phyloP scores from a whole-genome alignment of 2,113 vertebrate genomes.

The Odontesthes bonariensis region DNA sequence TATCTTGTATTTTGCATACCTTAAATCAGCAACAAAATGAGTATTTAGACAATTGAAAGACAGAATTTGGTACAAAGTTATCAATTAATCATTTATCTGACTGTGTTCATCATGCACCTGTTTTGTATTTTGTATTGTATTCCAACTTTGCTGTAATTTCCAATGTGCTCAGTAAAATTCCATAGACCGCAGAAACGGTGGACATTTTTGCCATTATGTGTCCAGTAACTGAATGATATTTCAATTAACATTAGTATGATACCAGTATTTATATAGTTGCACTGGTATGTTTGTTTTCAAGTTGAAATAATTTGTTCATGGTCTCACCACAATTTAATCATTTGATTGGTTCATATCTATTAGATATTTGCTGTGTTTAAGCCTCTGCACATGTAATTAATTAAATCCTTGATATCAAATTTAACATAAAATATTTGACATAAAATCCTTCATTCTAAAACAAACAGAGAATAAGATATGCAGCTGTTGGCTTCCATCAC shows the following conservation, averaged over 20 bases:
- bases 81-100: background rate
- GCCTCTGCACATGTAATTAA: background rate
- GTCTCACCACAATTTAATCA: background rate
- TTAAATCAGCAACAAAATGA: too few species aligned
- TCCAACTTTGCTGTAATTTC: too few species aligned
- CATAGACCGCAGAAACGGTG: background rate
- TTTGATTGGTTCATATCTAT: background rate
- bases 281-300: background rate
- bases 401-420: background rate
- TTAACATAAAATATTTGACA: too few species aligned
- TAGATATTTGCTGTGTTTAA: background rate
- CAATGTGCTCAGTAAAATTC: too few species aligned
- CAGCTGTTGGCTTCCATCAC: background rate
- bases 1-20: too few species aligned
- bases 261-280: background rate
- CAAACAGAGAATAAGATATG: too few species aligned
- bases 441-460: too few species aligned
- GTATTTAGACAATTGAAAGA: too few species aligned
- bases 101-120: background rate
- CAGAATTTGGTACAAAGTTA: too few species aligned
- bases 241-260: background rate
- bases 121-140: background rate
- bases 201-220: background rate
- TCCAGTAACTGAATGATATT: background rate
- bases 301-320: background rate